Evolutionary conservation across 2,113 vertebrate species (phyloP).

Genomic region (Cyphomyrus discorhynchus): DNA sequence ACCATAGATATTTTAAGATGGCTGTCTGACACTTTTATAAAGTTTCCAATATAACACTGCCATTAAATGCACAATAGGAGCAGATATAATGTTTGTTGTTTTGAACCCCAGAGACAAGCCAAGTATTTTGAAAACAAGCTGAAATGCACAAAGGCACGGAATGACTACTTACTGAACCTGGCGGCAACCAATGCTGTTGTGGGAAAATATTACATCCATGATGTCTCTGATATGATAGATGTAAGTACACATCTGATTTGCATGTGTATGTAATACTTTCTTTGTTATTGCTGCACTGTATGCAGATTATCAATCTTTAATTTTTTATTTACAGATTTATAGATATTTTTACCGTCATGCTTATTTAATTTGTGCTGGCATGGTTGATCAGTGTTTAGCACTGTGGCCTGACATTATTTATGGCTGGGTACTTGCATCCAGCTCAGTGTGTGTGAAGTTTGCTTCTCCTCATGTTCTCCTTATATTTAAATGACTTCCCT

Average conservation of each 20-base stretch:
- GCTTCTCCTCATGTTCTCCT: background rate
- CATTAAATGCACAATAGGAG: background rate
- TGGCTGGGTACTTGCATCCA: background rate
- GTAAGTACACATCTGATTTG: constrained; percentile 61
- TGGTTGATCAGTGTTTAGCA: background rate
- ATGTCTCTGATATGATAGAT: constrained; percentile 93
- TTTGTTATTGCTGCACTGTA: background rate
- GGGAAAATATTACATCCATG: constrained; percentile 97
- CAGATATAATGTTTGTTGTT: background rate
- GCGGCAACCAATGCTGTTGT: constrained; percentile 90
- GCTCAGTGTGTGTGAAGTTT: background rate
- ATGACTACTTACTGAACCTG: constrained; percentile 92
- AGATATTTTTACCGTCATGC: background rate
- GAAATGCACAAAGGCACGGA: constrained; percentile 95
- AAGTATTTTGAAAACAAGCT: constrained; percentile 98
- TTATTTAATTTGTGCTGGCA: background rate
- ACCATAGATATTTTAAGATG: background rate
- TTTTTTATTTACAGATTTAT: background rate
- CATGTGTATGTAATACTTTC: background rate
- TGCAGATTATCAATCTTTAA: background rate
- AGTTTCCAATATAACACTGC: background rate
- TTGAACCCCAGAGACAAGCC: constrained; percentile 79
- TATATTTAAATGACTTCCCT: background rate
- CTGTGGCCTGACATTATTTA: background rate
- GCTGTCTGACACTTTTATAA: background rate